Evolutionary conservation across 92 coral and sea anemone genomes (phyloP), one percentile per base, ranked within the genome.

Genomic region (Palythoa grandiflora): DNA sequence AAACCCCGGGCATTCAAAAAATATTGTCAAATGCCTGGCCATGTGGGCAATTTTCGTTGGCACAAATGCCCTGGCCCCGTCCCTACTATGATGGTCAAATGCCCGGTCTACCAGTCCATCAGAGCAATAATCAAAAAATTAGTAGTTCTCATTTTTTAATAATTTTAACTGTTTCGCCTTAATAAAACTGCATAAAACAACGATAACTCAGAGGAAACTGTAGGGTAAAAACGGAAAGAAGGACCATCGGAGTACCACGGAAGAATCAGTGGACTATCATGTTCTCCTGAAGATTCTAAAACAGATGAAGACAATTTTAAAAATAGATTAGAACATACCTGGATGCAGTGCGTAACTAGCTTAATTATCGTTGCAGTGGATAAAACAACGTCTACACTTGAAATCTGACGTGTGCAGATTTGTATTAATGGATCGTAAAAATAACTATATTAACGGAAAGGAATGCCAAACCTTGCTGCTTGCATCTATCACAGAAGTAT

Each of bases 401-500:
- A 38, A 76, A 50, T 76, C 65, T 50, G 39, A 19, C 39, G 61
- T 50, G 40, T 76, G 12, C 8, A 53, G 39, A 9, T 76, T 76
- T 19, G 7, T 72, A 39, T 72, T 78, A 51, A 55, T 54, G 6
- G 65, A 37, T 52, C n/a, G 65, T 28, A 55, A 78, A 78, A 78
- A 84, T 17, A 68, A 48, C 74, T 7, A 17, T 71, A 17, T 44
- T 52, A 39, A 77, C 37, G 21, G 16, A 37, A 12, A 12, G 36
- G 44, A 12, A 20, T 47, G 15, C n/a, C 76, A 73, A n/a, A 86
- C 79, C 79, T 78, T 20, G 19, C 35, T 79, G 79, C 19, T 88
- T 88, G 80, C 86, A 88, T 40, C 65, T 36, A 44, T 52, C 16
- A 68, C 90, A 88, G 37, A 52, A 35, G 80, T 87, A 87, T 13